Conservation (phyloP, 2,797 vertebrate genomes). For the Cottoperca gobio region DNA sequence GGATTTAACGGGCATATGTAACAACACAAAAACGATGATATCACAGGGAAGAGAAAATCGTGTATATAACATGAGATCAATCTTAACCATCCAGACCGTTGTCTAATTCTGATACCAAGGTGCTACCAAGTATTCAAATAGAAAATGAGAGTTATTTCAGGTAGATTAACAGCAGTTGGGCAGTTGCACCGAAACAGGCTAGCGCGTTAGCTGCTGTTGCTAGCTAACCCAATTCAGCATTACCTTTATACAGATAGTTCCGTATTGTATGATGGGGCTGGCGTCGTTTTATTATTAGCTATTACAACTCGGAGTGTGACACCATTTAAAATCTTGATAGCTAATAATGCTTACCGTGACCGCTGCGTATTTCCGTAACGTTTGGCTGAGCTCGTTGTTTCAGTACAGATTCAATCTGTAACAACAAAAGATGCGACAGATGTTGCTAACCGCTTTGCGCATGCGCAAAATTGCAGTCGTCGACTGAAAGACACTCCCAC, state of each 20-base stretch:
- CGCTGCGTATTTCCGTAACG: constrained; percentile 5
- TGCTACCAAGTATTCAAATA: not conserved
- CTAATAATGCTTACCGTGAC: constrained; percentile 39
- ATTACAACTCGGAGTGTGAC: not conserved
- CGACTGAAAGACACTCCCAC: not conserved
- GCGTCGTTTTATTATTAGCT: not conserved
- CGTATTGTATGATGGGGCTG: not conserved
- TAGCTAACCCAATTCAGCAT: constrained; percentile 16
- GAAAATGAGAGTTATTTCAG: fast-evolving
- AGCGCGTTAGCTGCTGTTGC: constrained; percentile 44
- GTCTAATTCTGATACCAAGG: not conserved
- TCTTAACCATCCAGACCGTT: not conserved
- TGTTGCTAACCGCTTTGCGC: constrained; percentile 38
- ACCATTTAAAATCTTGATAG: fast-evolving
- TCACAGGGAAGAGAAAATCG: not conserved
- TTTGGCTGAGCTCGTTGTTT: not conserved
- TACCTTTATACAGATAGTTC: not conserved
- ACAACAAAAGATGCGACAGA: constrained; percentile 47
- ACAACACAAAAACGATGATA: not conserved
- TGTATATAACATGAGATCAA: not conserved
- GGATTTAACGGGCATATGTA: not conserved
- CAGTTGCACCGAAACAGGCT: not conserved
- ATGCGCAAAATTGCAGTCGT: constrained; percentile 46
- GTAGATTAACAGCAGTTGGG: not conserved
- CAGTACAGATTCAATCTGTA: constrained; percentile 4